Conservation (phyloP, 1,140 invertebrate genomes). For the Zaprionus taronus region DNA sequence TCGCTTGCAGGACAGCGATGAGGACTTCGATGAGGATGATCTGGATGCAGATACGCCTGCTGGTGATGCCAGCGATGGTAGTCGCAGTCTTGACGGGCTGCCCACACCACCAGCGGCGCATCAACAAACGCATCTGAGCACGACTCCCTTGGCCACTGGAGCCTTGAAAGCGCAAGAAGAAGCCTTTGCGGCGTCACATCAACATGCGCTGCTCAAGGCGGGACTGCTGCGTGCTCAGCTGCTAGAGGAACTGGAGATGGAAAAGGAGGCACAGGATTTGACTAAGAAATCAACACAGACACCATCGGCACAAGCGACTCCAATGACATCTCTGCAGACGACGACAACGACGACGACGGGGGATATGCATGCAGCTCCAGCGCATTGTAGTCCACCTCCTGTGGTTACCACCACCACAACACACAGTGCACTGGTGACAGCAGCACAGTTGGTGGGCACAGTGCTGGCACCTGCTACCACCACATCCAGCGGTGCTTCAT, state of each 20-base stretch:
- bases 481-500: constrained; percentile 49
- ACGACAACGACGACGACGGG: not conserved
- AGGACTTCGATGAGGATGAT: constrained; percentile 80
- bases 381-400: constrained; percentile 64
- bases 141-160: constrained; percentile 65
- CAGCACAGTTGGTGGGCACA: constrained; percentile 39
- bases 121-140: constrained; percentile 70
- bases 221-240: constrained; percentile 64
- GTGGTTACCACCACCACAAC: constrained; percentile 61
- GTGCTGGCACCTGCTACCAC: constrained; percentile 69
- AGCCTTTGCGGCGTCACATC: constrained; percentile 54
- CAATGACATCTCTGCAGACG: not conserved
- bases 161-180: constrained; percentile 65
- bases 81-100: constrained; percentile 57
- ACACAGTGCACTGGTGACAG: constrained; percentile 47
- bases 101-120: constrained; percentile 78
- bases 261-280: constrained; percentile 78
- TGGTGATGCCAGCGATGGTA: constrained; percentile 63
- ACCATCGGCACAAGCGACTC: not conserved
- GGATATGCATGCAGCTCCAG: constrained; percentile 39
- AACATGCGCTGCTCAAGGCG: constrained; percentile 66
- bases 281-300: constrained; percentile 64
- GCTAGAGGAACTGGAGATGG: constrained; percentile 63
- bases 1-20: constrained; percentile 78
- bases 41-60: constrained; percentile 58